phyloP scores from a whole-genome alignment of 2,888 invertebrate genomes.

The Blastobasis adustella region DNA sequence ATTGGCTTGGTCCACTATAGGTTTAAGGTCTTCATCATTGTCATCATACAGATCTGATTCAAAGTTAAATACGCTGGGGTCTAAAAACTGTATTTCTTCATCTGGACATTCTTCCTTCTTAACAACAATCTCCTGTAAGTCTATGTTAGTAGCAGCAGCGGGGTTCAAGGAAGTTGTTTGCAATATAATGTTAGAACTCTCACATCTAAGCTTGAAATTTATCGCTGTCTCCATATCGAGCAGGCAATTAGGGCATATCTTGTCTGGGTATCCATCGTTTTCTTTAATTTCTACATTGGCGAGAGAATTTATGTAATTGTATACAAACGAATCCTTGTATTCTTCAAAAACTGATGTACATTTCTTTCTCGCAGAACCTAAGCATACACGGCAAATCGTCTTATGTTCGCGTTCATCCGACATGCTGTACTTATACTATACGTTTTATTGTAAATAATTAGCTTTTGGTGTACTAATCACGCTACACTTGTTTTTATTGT shows the following conservation, averaged over 20 bases:
- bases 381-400: constrained; percentile 44
- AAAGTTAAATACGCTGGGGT: not conserved
- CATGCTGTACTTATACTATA: too few species aligned
- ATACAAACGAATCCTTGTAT: constrained; percentile 36
- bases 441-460: too few species aligned
- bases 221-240: constrained; percentile 43
- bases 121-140: not conserved
- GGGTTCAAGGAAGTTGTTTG: constrained; percentile 9
- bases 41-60: constrained; percentile 5
- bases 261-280: constrained; percentile 47
- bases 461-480: too few species aligned
- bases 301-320: constrained; percentile 41
- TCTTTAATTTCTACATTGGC: constrained; percentile 40
- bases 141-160: too few species aligned
- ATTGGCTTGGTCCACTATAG: not conserved
- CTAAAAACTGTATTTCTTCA: constrained; percentile 9
- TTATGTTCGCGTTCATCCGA: too few species aligned
- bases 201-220: constrained; percentile 49
- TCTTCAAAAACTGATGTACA: constrained; percentile 42
- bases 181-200: constrained; percentile 36
- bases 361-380: constrained; percentile 27
- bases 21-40: not conserved
- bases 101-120: constrained; percentile 26
- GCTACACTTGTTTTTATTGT: too few species aligned
- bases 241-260: constrained; percentile 48